A percentile compares a stretch with the other conserved stretches of the same genome.
Conservation (phyloP, 1,140 invertebrate species). For the Macrobrachium nipponense region DNA sequence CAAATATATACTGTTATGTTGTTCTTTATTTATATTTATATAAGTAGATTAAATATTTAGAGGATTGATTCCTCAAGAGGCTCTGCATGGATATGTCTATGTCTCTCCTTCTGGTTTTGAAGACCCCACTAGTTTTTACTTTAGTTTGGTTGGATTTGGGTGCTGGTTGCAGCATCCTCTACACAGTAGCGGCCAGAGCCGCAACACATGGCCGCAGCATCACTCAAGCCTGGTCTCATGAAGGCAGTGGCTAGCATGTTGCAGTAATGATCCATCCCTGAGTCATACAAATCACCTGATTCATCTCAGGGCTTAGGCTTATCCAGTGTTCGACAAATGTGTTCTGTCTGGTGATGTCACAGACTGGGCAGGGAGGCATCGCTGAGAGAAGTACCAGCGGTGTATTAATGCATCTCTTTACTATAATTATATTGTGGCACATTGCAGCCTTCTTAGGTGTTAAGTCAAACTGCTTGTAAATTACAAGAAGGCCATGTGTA, state of each 20-base stretch:
- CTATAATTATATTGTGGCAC: constrained; percentile 34
- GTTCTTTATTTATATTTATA: too few species aligned
- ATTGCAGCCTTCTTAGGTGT: constrained; percentile 53
- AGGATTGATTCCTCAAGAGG: constrained; percentile 51
- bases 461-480: constrained; percentile 45
- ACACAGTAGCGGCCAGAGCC: constrained; percentile 57
- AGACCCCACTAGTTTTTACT: constrained; percentile 36
- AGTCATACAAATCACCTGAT: constrained; percentile 55
- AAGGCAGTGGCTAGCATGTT: constrained; percentile 55
- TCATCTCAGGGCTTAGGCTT: constrained; percentile 54
- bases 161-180: constrained; percentile 59
- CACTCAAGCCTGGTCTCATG: constrained; percentile 62
- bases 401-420: constrained; percentile 37
- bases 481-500: constrained; percentile 47
- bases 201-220: constrained; percentile 52
- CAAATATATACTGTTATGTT: constrained; percentile 27
- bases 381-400: constrained; percentile 28
- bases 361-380: constrained; percentile 42
- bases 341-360: constrained; percentile 37
- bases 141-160: constrained; percentile 57
- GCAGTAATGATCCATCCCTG: constrained; percentile 61
- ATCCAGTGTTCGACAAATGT: constrained; percentile 56
- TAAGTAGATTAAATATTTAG: constrained; percentile 16
- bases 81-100: constrained; percentile 56
- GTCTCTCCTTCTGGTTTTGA: constrained; percentile 59